Evolutionary conservation across 2,888 invertebrate genomes (phyloP), one percentile per base, ranked within the genome.

Genomic region (Dasysyrphus albostriatus): DNA sequence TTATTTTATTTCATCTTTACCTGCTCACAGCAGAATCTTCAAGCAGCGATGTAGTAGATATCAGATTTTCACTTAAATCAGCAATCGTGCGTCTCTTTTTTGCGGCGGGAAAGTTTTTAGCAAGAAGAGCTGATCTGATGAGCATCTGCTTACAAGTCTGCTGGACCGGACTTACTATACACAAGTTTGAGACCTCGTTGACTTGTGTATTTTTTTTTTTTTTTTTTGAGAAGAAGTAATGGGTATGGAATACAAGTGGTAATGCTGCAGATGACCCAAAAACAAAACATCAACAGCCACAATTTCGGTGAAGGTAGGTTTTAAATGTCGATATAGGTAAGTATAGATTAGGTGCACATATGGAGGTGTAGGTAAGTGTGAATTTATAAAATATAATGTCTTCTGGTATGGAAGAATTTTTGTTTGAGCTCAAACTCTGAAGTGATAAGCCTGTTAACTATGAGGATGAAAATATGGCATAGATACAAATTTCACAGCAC

Each of bases 251-350:
- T 3, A 39, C 39, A 16, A 32, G 5, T 32, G 7, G 32, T 65
- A 19, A 7, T 49, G 19, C 19, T 49, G 47, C 49, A 8, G 67
- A 67, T 67, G 49, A 67, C 67, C 47, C 19, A 67, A 67, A 67
- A 67, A 10, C 3, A 19, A 42, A 9, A 32, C 16, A 47, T 47
- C 16, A 47, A 34, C 10, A 34, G n/a, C 44, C 29, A 14, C 2
- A 65, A 47, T 32, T 24, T 51, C 0, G 51, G 24, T 24, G 12
- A 19, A 49, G 10, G 49, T 49, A 7, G 6, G 24, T 24, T 2
- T 24, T 24, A 2, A 24, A n/a, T n/a, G n/a, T n/a, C n/a, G 24
- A 24, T 24, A 39, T 44, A 47, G 3, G 16, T 47, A 16, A 47
- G 5, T 32, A 32, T 3, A 32, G 7, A 7, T 6, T 32, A 32